Conservation (phyloP, 2,113 vertebrate genomes). For the Chinchilla lanigera region DNA sequence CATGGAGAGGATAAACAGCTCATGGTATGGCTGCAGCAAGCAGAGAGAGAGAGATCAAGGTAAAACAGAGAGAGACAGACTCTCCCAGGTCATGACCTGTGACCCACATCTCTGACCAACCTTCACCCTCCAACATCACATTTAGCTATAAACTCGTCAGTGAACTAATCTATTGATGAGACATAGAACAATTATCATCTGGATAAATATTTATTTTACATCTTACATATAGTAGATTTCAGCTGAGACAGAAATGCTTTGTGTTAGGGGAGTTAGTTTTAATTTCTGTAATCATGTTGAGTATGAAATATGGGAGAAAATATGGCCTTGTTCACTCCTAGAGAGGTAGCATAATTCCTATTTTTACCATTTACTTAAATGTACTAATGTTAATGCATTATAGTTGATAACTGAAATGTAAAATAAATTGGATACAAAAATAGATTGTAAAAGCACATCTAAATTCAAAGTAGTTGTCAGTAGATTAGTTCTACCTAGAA, state of each 20-base stretch:
- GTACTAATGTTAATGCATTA: neutral
- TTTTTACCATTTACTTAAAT: neutral
- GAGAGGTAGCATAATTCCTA: conserved; percentile 19
- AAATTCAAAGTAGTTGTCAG: neutral
- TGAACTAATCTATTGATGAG: neutral
- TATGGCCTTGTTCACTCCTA: neutral
- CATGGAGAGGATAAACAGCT: neutral
- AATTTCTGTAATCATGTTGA: conserved; percentile 22
- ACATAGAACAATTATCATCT: neutral
- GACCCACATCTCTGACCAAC: neutral
- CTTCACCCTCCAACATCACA: neutral
- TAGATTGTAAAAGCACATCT: neutral
- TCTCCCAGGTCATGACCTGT: neutral
- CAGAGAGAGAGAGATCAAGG: neutral
- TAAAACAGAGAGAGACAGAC: neutral
- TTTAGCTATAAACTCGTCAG: neutral
- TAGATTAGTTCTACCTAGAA: neutral
- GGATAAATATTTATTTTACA: conserved; percentile 53
- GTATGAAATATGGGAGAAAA: conserved; percentile 34
- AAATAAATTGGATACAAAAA: neutral
- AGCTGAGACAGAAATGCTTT: conserved; percentile 18
- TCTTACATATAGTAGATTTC: neutral
- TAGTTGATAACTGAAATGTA: neutral
- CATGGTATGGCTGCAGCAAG: neutral
- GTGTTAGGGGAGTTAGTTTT: neutral